Base-by-base conservation (phyloP, 2,888 invertebrate genomes). In the Matsumyia berberina region DNA sequence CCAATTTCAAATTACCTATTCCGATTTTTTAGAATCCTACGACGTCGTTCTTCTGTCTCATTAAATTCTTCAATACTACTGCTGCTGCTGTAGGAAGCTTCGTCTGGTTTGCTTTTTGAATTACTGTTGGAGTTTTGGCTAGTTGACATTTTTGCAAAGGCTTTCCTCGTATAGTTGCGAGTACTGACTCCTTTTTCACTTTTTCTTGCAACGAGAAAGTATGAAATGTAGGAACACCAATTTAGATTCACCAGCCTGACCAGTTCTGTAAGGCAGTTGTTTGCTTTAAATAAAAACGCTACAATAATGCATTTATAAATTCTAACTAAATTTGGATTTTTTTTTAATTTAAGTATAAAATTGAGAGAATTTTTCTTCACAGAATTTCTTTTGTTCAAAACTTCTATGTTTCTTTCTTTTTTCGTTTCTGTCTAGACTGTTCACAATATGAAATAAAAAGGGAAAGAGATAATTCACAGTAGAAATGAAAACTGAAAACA, bases 41-140 rank as follows among this genome's bases (percentile, higher is more conserved):
- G 92, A 86, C 95, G 92, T 86, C 94, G 92, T 88, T 95, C 95
- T 90, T 96, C 96, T 78, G 95, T 94, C 89, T 95, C 94, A 88
- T 94, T 93, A 89, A 96, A 96, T 90, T 97, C 97, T 91, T 96
- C 97, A 19, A 96, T 96, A 90, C 96, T 97, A 89, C 96, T 97
- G 90, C 96, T 97, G 89, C 96, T 96, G 89, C 92, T 90, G 69
- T 89, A 90, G 11, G 89, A 89, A 66, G 89, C 90, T 46, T 80
- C 87, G 69, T 86, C 86, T 73, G 88, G 88, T 49, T 89, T 87
- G 70, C 86, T 88, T 70, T 88, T 87, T 64, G 86, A 87, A 80
- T 85, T 89, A 76, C 87, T 90, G 81, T 86, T 90, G 77, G 90
- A 89, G 86, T 89, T 90, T 86, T 89, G 90, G 73, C 90, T 89